A percentile compares a stretch with the other conserved stretches of the same genome.
phyloP scores from a whole-genome alignment of 2,113 vertebrate genomes.

The Globicephala melas region DNA sequence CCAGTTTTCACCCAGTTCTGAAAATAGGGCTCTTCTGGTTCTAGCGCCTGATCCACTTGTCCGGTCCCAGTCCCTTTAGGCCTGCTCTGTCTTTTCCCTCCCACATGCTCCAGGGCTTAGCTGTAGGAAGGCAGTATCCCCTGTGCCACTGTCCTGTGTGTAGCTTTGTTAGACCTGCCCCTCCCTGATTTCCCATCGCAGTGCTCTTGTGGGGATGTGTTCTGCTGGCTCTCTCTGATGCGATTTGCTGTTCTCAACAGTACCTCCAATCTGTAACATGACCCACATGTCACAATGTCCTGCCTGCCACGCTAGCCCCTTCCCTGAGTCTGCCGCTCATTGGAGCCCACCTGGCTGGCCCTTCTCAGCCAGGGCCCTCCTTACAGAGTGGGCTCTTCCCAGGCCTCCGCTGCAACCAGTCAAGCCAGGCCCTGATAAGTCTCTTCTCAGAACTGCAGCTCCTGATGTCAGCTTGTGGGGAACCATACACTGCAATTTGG shows the following conservation, averaged over 20 bases:
- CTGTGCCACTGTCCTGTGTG: no score
- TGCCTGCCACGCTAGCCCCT: background rate
- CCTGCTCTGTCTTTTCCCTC: background rate
- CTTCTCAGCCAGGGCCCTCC: background rate
- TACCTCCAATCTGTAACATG: accelerated
- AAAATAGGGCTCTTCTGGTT: background rate
- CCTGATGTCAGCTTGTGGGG: background rate
- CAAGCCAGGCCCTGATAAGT: background rate
- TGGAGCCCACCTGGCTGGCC: background rate
- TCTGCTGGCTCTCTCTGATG: background rate
- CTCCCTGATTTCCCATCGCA: background rate
- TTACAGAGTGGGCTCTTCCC: background rate
- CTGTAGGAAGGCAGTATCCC: background rate
- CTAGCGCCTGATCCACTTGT: background rate
- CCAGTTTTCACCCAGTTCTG: background rate
- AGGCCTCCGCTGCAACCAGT: background rate
- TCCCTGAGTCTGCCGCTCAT: background rate
- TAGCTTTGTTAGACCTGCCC: background rate
- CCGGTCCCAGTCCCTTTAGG: background rate
- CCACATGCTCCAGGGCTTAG: background rate
- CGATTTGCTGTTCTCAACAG: background rate
- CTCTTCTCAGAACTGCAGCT: background rate
- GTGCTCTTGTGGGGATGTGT: background rate
- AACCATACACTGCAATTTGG: background rate
- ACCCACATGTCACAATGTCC: background rate